phyloP scores from a whole-genome alignment of 2,888 invertebrate species.

The Apoda limacodes region DNA sequence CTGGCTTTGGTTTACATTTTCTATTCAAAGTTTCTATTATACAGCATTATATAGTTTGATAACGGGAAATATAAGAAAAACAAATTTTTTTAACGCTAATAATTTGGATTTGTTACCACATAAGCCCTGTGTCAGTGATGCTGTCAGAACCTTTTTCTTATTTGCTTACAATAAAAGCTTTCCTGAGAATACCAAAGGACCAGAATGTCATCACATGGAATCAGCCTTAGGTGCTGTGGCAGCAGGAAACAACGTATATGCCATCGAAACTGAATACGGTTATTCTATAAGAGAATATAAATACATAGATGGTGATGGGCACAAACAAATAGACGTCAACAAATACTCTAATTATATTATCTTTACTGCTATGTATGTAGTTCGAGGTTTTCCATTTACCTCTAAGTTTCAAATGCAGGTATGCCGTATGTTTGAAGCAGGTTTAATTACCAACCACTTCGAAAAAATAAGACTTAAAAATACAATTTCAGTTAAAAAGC shows the following conservation, averaged over 20 bases:
- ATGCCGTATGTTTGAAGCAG: conserved; percentile 27
- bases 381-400: conserved; percentile 32
- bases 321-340: conserved; percentile 25
- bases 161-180: conserved; percentile 31
- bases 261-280: conserved; percentile 28
- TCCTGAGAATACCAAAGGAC: conserved; percentile 22
- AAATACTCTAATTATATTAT: conserved; percentile 25
- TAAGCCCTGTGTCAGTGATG: conserved; percentile 33
- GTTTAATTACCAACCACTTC: neutral
- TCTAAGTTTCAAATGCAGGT: conserved; percentile 28
- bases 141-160: conserved; percentile 26
- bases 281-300: conserved; percentile 28
- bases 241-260: conserved; percentile 24
- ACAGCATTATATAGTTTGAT: conserved; percentile 37
- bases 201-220: conserved; percentile 26
- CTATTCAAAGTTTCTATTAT: conserved; percentile 39
- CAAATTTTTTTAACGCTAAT: conserved; percentile 19
- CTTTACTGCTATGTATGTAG: conserved; percentile 25
- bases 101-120: conserved; percentile 26
- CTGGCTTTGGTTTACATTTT: conserved; percentile 47
- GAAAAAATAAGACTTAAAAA: neutral
- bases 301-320: conserved; percentile 28
- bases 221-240: conserved; percentile 29
- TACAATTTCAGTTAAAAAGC: too few species aligned
- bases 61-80: conserved; percentile 27